Evolutionary conservation across 2,797 vertebrate species (phyloP), one percentile per base, ranked within the genome.

Genomic region (Eospalax fontanierii): DNA sequence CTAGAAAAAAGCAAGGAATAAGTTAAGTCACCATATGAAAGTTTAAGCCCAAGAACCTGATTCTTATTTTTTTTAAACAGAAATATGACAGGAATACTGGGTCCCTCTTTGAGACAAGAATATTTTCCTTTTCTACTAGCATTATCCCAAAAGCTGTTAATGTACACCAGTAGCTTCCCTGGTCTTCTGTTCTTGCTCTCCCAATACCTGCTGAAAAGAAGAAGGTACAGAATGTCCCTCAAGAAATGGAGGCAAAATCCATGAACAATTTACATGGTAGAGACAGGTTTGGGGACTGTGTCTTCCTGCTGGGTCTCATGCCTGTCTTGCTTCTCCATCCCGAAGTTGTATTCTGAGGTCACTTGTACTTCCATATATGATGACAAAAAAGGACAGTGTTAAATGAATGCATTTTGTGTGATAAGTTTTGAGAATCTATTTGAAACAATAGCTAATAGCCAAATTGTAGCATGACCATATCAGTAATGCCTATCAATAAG

Each of bases 371-470:
- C 7, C 28, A 3, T 57, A 6, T 63, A 30, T 4, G 61, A 40
- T 54, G 1, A 7, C 16, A 38, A 35, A 93, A 46, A 89, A 79
- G 28, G 85, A 74, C 70, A n/a, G 38, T 50, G 75, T 22, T 0
- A 66, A 59, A 40, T 66, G 18, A 3, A 9, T 33, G 43, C 22
- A 63, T 89, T 91, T 78, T 92, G 14, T 87, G 33, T 26, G 63
- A n/a, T n/a, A 24, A 71, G 50, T 74, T 87, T 89, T 54, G 21
- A 76, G 61, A 87, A 35, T 89, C 19, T 84, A 54, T 66, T 84
- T 93, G 35, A 82, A 88, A 94, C 68, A 87, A 33, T 16, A 87
- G 54, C n/a, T 59, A 68, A 6, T 68, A 91, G 57, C 21, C 76
- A 86, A 79, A 79, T 57, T 92, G 26, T 74, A n/a, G 4, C 18